Conservation (phyloP, 92 coral and sea anemone genomes). For the Plumapathes pennacea region DNA sequence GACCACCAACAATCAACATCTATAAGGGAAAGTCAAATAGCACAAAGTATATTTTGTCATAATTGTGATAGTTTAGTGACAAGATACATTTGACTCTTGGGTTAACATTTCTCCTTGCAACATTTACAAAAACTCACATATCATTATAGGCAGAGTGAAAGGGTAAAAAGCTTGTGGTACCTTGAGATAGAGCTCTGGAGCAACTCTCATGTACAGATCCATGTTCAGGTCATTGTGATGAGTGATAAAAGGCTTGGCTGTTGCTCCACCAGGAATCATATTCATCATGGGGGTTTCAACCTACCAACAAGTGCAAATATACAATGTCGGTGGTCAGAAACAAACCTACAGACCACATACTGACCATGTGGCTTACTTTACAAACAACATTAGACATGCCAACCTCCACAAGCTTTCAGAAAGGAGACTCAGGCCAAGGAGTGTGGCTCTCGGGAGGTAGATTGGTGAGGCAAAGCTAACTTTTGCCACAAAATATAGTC, state of each 20-base stretch:
- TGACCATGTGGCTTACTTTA: no score
- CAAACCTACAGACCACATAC: no score
- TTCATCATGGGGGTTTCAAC: slow-evolving; percentile 98
- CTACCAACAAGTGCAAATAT: no score
- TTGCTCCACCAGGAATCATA: slow-evolving; percentile 98
- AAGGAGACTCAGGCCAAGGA: no score
- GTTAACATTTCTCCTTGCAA: background rate
- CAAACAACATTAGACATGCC: no score
- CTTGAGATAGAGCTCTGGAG: slow-evolving; percentile 97
- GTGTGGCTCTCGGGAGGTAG: no score
- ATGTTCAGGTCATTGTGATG: slow-evolving; percentile 95
- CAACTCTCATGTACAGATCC: slow-evolving; percentile 99
- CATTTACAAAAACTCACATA: background rate
- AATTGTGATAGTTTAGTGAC: no score
- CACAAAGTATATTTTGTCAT: background rate
- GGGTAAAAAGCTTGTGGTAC: slow-evolving; percentile 12
- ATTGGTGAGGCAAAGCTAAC: no score
- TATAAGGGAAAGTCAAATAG: slow-evolving; percentile 3
- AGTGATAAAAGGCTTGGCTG: slow-evolving; percentile 96
- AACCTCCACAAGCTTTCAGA: no score
- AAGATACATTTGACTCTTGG: background rate
- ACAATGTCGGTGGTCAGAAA: no score
- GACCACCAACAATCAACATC: slow-evolving; percentile 98
- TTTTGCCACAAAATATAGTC: no score
- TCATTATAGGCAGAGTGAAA: background rate